A percentile compares a stretch with the other conserved stretches of the same genome.
Conservation (phyloP, 2,888 invertebrate genomes). For the Hylaea fasciaria region DNA sequence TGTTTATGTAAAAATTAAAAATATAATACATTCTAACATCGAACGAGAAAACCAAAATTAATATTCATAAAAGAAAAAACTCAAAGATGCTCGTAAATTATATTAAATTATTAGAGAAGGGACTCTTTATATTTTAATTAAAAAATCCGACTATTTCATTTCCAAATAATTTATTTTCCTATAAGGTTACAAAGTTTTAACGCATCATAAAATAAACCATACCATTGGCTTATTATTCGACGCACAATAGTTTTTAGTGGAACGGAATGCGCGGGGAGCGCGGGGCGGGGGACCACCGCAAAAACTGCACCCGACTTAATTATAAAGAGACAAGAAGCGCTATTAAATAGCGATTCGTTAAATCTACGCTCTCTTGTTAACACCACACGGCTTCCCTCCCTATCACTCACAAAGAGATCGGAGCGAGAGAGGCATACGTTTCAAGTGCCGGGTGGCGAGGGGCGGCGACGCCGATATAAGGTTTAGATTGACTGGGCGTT, state of each 20-base stretch:
- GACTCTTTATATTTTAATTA: conserved; percentile 1
- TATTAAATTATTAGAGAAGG: too few relatives aligned
- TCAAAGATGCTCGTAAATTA: too few relatives aligned
- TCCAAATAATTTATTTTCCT: conserved; percentile 30
- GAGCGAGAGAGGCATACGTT: conserved; percentile 59
- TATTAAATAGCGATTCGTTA: conserved; percentile 85
- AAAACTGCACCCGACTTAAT: conserved; percentile 85
- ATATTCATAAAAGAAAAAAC: too few relatives aligned
- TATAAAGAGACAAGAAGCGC: conserved; percentile 85
- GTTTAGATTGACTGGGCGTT: conserved; percentile 85
- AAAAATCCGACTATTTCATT: conserved; percentile 27
- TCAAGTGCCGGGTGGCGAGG: conserved; percentile 87
- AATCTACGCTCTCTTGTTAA: conserved; percentile 83
- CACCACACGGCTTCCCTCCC: conserved; percentile 67
- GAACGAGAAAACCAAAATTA: too few relatives aligned
- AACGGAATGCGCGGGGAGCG: conserved; percentile 36
- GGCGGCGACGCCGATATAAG: conserved; percentile 85
- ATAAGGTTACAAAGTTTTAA: conserved; percentile 38
- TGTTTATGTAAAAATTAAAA: too few relatives aligned
- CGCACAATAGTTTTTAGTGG: conserved; percentile 72
- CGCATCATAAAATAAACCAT: conserved; percentile 61
- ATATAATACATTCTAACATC: too few relatives aligned
- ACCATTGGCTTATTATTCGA: conserved; percentile 61
- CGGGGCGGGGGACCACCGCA: conserved; percentile 63
- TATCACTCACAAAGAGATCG: conserved; percentile 41